Evolutionary conservation across 2,113 vertebrate species (phyloP), one percentile per base, ranked within the genome.

Genomic region (Gyps fulvus): DNA sequence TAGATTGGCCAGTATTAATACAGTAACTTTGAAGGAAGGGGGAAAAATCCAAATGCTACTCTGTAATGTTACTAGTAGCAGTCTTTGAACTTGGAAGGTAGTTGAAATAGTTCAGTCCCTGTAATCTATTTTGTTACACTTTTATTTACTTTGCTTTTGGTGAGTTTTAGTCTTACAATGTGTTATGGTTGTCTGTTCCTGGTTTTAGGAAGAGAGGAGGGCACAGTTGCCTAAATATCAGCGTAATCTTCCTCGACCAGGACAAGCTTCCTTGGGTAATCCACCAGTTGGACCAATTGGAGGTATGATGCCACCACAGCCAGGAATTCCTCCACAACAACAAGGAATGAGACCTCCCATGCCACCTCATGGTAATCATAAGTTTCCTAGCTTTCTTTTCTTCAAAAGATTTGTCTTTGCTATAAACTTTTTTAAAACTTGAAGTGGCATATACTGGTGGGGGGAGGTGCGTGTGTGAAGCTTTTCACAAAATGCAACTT

Each of bases 141-240:
- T 45, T 10, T 61, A 3, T 57, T 81, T 78, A 19, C 38, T 89
- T 78, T 10, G 12, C 9, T 29, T 69, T 65, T 76, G 26, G 18
- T 38, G 55, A 54, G 27, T 58, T 70, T 23, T 71, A 76, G 55
- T 21, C 61, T 81, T 49, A 25, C 8, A 3, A 0, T 13, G 27
- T 66, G 36, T 66, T 89, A 11, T 8, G 55, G 15, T 84, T 90
- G 40, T 95, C 18, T 95, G 7, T 90, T 96, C 90, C 34, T 95
- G 78, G 54, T 96, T 50, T 57, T 90, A 99, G 99, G 99, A 99
- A 97, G 99, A 99, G 96, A 99, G 99, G 98, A 98, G 99, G 97
- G 99, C 99, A 27, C 99, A 99, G 98, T 96, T 99, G 98, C 99
- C 99, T 79, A 99, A 99, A 82, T 99, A 99, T 71, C 99, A 99